Base-by-base conservation (phyloP, 2,113 vertebrate genomes). In the Ceyx cyanopectus region DNA sequence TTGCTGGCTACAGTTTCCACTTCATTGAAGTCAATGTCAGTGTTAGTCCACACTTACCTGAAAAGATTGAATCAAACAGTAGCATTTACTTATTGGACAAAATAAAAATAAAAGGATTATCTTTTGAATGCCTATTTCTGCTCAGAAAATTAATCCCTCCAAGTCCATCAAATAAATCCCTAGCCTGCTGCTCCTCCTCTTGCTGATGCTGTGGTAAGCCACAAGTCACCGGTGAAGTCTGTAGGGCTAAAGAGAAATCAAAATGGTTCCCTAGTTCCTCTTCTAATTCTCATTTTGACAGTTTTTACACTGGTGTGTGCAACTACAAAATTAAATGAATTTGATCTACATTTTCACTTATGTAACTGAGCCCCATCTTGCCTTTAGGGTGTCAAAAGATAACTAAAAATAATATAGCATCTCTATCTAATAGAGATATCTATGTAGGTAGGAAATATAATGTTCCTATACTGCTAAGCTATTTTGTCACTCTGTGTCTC, bases 371-470 rank as follows among this genome's bases (percentile, higher is more conserved):
- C 16, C 4, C 10, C 8, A 56, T 40, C 48, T 83, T 78, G 61
- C 20, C 60, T 85, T 70, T 76, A 46, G 40, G 76, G 10, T 78
- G 73, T 83, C 53, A 94, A 93, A 96, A 94, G 54, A 66, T 32
- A 89, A 45, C 32, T 77, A 81, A 91, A 91, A 94, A 86, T 62
- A 94, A 68, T 6, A 2, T 56, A 83, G 46, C 79, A 56, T 6
- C 14, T 23, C 23, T 57, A 67, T 80, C 24, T 92, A 88, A 91
- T 32, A 85, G 7, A 93, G 30, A 73, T 87, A 58, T 58, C 14
- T n/a, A 45, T 87, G 30, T 51, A 37, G n/a, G 7, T 61, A 90
- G 48, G 27, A 95, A 93, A 94, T 62, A 87, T 43, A 85, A 63
- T 81, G 48, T 19, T 93, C 40, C 19, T 73, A 21, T 63, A 32